Evolutionary conservation across 2,113 vertebrate genomes (phyloP), one percentile per base, ranked within the genome.

Genomic region (Hypomesus transpacificus): DNA sequence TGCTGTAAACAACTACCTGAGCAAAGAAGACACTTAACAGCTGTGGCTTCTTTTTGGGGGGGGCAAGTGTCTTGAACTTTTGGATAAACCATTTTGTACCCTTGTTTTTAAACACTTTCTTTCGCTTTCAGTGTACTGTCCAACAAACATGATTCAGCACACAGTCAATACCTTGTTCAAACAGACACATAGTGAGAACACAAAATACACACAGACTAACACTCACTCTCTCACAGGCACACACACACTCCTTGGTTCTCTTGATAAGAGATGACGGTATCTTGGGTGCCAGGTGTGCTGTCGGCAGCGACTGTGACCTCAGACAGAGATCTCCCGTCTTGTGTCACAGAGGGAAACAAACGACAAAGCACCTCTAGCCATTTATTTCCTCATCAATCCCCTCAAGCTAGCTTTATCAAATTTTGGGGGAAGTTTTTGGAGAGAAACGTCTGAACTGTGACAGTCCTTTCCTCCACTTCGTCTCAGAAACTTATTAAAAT

Each of bases 221-320:
- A 3, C 65, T 60, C 60, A 18, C 74, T 62, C 68, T 78, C 53
- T 70, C 58, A 81, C 70, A 76, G 34, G n/a, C n/a, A 60, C 31
- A 22, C 69, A 21, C 22, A 66, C 68, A 56, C 26, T 20, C 24
- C 17, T 69, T 20, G 18, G 60, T 69, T 78, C 66, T 77, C 70
- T 66, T 51, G 67, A 83, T 74, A 80, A 80, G 80, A 78, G 77
- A 77, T 78, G 70, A 79, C 69, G 78, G 79, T 84, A 78, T 87
- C 75, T 85, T 75, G 62, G 68, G 66, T 77, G 81, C 81, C 87
- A 89, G 86, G 84, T 90, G 84, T 82, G 80, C 79, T 84, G 84
- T 83, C 87, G 80, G 83, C 80, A 60, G 88, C 77, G 75, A 72
- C 76, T 78, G 18, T 83, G 81, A 86, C 87, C 80, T 63, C 75